These are phyloP conservation scores for Dysmachus trigonus DNA, from an alignment of 2,888 invertebrate genomes.

Conservation along the genomic window DNA sequence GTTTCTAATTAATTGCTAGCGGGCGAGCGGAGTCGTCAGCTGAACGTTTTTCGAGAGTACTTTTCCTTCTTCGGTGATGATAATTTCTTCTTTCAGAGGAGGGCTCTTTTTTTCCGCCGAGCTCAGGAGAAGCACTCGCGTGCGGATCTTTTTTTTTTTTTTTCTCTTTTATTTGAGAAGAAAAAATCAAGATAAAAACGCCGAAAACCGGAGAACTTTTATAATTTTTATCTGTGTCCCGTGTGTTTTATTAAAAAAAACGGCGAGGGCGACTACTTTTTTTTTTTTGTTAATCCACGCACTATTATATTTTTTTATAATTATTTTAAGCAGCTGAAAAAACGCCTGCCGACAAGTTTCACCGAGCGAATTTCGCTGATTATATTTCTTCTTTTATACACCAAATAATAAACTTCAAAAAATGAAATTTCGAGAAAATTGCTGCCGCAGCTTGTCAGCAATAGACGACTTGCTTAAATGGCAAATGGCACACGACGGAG, in stretches of 20 bases:
- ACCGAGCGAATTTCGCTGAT: slow-evolving; percentile 14
- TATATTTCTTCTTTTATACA: too few species aligned
- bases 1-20: background rate
- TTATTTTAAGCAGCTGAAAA: background rate
- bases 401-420: slow-evolving; percentile 30
- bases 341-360: slow-evolving; percentile 1
- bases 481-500: slow-evolving; percentile 41
- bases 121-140: slow-evolving; percentile 30
- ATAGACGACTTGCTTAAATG: slow-evolving; percentile 42
- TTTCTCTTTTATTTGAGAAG: background rate
- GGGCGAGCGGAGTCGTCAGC: background rate
- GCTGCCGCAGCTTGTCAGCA: slow-evolving; percentile 42
- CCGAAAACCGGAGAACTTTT: slow-evolving; percentile 5
- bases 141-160: background rate
- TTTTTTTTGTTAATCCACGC: background rate
- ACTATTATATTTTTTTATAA: background rate
- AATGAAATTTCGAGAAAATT: slow-evolving; percentile 36
- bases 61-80: background rate
- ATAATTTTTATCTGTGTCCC: background rate
- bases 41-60: background rate
- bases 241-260: too few species aligned
- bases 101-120: background rate
- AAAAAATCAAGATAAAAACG: background rate
- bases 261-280: background rate
- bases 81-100: background rate